Conservation (phyloP, 2,797 vertebrate genomes). For the Mico argentatus region DNA sequence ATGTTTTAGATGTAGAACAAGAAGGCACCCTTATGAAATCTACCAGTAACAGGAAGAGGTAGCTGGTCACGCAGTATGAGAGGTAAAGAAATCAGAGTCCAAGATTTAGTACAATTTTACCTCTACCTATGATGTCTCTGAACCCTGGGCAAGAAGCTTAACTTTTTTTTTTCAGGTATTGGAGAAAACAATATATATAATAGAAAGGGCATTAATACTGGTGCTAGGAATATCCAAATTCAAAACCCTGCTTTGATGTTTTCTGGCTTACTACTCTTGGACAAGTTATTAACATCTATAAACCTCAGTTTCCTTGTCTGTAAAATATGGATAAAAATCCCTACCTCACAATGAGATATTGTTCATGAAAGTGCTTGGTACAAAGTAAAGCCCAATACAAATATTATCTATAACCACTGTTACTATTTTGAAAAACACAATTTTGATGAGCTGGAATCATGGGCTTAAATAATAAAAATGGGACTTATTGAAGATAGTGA, state of each 20-base stretch:
- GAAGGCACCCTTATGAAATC: background rate
- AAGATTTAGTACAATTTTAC: background rate
- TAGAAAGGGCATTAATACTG: background rate
- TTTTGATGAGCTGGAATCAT: background rate
- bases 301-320: slow-evolving; percentile 21
- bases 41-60: background rate
- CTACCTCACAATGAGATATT: background rate
- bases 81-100: background rate
- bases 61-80: background rate
- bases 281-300: slow-evolving; percentile 31
- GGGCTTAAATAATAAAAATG: background rate
- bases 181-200: background rate
- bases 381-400: slow-evolving; percentile 2
- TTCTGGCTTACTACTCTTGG: slow-evolving; percentile 1
- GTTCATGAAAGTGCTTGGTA: background rate
- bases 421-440: background rate
- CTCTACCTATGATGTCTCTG: background rate
- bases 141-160: slow-evolving; percentile 15
- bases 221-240: slow-evolving; percentile 11
- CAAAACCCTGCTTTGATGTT: background rate
- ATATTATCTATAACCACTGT: background rate
- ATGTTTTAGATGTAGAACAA: background rate
- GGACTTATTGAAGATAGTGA: background rate
- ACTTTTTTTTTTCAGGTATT: background rate
- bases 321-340: slow-evolving; percentile 23